Conservation (phyloP, 2,113 vertebrate genomes). For the Aldabrachelys gigantea region DNA sequence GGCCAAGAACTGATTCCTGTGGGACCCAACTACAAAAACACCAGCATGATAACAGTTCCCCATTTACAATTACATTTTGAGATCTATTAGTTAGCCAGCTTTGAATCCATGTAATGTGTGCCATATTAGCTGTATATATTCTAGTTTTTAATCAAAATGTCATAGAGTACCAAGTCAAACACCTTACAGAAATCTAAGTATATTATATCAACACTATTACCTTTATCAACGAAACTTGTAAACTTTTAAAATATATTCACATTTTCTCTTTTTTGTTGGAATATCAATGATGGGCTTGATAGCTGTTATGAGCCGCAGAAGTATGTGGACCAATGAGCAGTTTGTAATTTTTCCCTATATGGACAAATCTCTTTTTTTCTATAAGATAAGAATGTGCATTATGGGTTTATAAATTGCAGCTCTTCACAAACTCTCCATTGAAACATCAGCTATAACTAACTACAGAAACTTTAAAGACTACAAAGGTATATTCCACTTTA, state of each 20-base stretch:
- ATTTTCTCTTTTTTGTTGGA: not conserved
- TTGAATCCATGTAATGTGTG: not conserved
- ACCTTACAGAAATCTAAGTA: not conserved
- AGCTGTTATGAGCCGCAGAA: not conserved
- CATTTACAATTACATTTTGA: not conserved
- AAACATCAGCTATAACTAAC: not conserved
- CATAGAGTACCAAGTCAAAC: not conserved
- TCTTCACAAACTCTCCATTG: slow-evolving; percentile 30
- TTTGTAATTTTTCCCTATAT: not conserved
- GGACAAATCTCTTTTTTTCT: not conserved
- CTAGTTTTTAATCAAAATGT: not conserved
- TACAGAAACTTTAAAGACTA: not conserved
- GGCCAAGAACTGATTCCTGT: not conserved
- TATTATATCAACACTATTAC: not conserved
- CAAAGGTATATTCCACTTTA: slow-evolving; percentile 32
- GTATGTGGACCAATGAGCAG: not conserved
- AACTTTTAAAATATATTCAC: not conserved
- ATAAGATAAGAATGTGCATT: slow-evolving; percentile 19
- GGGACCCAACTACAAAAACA: not conserved
- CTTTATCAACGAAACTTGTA: not conserved
- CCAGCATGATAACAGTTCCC: not conserved
- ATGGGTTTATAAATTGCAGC: slow-evolving; percentile 15
- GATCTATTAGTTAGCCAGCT: not conserved
- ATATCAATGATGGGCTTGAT: not conserved
- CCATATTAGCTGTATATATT: not conserved